Evolutionary conservation across 2,113 vertebrate genomes (phyloP).

Genomic region (Ictidomys tridecemlineatus): DNA sequence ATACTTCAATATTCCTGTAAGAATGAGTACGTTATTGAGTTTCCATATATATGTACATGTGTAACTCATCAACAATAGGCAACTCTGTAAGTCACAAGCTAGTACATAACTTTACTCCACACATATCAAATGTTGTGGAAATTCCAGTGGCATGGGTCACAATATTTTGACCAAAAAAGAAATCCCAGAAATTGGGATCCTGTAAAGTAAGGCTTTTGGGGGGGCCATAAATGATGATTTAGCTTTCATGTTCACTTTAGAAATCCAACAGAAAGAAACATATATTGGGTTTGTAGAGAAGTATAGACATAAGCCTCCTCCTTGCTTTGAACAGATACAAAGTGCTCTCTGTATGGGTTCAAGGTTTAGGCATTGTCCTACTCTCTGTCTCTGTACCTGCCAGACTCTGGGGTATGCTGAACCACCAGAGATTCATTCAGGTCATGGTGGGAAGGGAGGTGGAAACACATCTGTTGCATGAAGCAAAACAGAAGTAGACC

Average conservation of each 20-base stretch:
- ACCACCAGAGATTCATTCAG: neutral
- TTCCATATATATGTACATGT: neutral
- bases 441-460: neutral
- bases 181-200: neutral
- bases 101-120: neutral
- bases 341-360: neutral
- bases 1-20: neutral
- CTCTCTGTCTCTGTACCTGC: constrained; percentile 4
- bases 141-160: neutral
- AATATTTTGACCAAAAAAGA: neutral
- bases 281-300: neutral
- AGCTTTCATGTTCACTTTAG: neutral
- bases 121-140: neutral
- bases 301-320: neutral
- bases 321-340: neutral
- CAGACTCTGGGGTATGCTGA: neutral
- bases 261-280: neutral
- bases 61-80: neutral
- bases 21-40: neutral
- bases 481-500: constrained; percentile 67
- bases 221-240: neutral
- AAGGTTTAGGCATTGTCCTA: neutral
- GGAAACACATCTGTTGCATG: constrained; percentile 24
- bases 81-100: neutral
- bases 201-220: neutral